These are phyloP conservation scores for Betta splendens DNA, from an alignment of 2,797 vertebrate species.

Conservation along the genomic window DNA sequence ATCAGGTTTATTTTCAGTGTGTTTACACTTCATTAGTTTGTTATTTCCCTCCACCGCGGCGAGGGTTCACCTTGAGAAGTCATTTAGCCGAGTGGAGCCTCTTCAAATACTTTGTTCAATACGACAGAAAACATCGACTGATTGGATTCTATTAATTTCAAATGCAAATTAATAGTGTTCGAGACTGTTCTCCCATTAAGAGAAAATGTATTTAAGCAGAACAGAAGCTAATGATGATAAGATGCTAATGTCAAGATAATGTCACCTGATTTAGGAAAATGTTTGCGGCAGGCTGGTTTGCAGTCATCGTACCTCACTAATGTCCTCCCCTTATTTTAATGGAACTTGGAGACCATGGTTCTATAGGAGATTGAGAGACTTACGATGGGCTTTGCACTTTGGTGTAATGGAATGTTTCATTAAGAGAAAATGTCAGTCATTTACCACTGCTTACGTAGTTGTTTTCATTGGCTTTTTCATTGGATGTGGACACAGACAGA, in stretches of 20 bases:
- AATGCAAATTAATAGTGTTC: conserved; percentile 16
- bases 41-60: conserved; percentile 2
- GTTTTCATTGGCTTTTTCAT: neutral
- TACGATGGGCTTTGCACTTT: neutral
- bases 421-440: neutral
- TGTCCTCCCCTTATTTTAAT: too few relatives aligned
- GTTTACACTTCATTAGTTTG: conserved; percentile 13
- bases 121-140: conserved; percentile 3
- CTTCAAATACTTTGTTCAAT: conserved; percentile 14
- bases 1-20: conserved; percentile 26
- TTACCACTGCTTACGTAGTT: neutral
- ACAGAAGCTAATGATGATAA: too few relatives aligned
- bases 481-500: too few relatives aligned
- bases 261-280: conserved; percentile 33
- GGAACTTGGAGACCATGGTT: too few relatives aligned
- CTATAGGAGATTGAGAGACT: conserved; percentile 5
- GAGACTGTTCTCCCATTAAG: conserved; percentile 3
- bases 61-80: conserved; percentile 15
- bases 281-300: conserved; percentile 14
- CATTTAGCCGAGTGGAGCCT: conserved; percentile 7
- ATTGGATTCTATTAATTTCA: conserved; percentile 17
- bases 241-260: conserved; percentile 24
- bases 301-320: conserved; percentile 17
- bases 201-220: conserved; percentile 9
- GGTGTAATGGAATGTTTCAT: conserved; percentile 10